A percentile compares a stretch with the other conserved stretches of the same genome.
Conservation (phyloP, 1,140 invertebrate species). For the Adoxophyes honmai region DNA sequence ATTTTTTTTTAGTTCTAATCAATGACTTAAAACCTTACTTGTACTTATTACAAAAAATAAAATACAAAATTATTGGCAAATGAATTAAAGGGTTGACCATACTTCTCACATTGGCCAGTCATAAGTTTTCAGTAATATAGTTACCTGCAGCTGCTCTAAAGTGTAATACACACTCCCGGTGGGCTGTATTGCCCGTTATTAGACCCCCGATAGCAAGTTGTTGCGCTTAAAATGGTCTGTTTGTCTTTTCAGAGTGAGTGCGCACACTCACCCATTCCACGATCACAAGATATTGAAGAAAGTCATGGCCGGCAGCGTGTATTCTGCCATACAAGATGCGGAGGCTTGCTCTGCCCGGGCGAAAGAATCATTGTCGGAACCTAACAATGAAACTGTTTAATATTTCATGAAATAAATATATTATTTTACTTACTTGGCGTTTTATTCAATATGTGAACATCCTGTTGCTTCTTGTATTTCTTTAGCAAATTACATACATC, state of each 20-base stretch:
- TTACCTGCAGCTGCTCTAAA: too few species aligned
- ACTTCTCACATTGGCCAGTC: too few species aligned
- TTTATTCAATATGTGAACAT: not conserved
- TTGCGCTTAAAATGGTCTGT: not conserved
- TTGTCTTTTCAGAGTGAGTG: conserved; percentile 14
- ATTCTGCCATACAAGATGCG: not conserved
- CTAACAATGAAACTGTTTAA: not conserved
- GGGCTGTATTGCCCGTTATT: not conserved
- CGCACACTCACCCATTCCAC: conserved; percentile 27
- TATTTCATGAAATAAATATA: not conserved
- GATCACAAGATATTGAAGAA: conserved; percentile 8
- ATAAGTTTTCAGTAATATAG: too few species aligned
- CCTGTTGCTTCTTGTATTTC: too few species aligned
- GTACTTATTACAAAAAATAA: too few species aligned
- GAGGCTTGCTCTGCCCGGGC: not conserved
- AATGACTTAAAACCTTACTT: too few species aligned
- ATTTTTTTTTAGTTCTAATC: too few species aligned
- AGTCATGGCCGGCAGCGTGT: not conserved
- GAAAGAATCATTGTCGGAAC: not conserved
- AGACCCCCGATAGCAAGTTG: not conserved
- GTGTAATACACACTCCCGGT: too few species aligned
- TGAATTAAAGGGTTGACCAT: too few species aligned
- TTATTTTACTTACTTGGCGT: not conserved
- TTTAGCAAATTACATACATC: too few species aligned
- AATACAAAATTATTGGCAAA: too few species aligned